These are phyloP conservation scores for Buceros bicornis DNA, from an alignment of 2,797 vertebrate species.

Conservation along the genomic window DNA sequence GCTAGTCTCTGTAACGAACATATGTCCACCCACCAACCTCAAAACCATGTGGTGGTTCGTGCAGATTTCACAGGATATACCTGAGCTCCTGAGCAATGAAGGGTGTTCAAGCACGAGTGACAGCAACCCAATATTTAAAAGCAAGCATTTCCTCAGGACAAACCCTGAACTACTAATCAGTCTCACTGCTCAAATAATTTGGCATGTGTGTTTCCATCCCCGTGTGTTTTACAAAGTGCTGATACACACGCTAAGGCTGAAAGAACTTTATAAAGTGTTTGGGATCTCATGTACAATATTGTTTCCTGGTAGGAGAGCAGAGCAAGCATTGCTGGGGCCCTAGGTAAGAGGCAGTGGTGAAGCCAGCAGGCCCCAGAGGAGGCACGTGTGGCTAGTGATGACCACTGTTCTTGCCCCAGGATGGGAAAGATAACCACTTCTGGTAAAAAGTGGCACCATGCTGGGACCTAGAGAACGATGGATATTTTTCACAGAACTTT, in stretches of 20 bases:
- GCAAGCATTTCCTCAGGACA: neutral
- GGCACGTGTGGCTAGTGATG: neutral
- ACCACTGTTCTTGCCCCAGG: fast-evolving
- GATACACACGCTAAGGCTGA: neutral
- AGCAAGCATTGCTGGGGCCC: neutral
- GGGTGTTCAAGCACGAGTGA: neutral
- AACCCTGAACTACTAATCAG: neutral
- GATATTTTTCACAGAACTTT: neutral
- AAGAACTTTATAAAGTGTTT: constrained; percentile 31
- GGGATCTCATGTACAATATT: neutral
- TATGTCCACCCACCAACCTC: neutral
- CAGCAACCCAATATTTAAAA: neutral
- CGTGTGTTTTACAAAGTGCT: constrained; percentile 29
- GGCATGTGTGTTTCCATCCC: neutral
- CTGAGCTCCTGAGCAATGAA: neutral
- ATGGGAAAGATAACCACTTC: neutral
- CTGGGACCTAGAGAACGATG: neutral
- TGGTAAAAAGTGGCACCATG: fast-evolving
- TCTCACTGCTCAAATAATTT: neutral
- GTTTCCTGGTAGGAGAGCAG: neutral
- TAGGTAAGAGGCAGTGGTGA: neutral
- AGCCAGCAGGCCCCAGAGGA: neutral
- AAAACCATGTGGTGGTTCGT: neutral
- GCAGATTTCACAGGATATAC: neutral
- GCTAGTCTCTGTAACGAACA: neutral